phyloP scores from a whole-genome alignment of 2,888 invertebrate species.

The Drosophila helvetica region DNA sequence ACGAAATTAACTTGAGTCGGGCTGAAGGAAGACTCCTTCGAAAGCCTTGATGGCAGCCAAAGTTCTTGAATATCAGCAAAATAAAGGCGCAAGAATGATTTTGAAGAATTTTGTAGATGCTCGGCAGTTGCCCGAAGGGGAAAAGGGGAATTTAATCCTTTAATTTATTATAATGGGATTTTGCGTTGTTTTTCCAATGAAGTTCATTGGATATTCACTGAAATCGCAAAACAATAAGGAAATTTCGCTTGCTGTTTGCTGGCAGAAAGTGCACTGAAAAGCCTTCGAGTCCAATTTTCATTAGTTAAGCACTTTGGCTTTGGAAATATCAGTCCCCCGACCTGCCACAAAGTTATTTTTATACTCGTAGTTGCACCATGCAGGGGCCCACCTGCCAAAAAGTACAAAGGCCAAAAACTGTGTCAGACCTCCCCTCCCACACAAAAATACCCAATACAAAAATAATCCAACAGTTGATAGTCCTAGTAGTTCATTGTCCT shows the following conservation, averaged over 20 bases:
- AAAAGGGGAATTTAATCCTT: not conserved
- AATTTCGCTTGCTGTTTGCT: conserved; percentile 9
- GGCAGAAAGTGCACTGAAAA: not conserved
- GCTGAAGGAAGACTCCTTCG: conserved; percentile 1
- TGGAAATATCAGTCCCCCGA: conserved; percentile 22
- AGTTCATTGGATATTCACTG: no score
- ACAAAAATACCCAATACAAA: conserved; percentile 47
- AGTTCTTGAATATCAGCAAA: conserved; percentile 3
- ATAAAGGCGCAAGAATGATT: not conserved
- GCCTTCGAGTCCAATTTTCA: conserved; percentile 22
- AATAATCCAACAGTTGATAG: conserved; percentile 60
- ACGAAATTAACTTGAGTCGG: conserved; percentile 20
- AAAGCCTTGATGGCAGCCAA: conserved; percentile 5
- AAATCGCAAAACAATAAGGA: no score
- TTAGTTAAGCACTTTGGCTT: conserved; percentile 30
- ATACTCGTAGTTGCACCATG: conserved; percentile 56
- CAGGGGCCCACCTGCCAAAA: conserved; percentile 42
- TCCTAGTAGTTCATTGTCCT: conserved; percentile 65
- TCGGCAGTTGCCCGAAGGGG: not conserved
- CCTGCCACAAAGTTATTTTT: conserved; percentile 21
- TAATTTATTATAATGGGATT: not conserved
- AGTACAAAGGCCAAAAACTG: conserved; percentile 49
- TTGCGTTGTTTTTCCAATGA: not conserved
- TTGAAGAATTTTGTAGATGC: not conserved
- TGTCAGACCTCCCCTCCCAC: conserved; percentile 42